Percentiles rank a stretch among this genome's conserved stretches.
Evolutionary conservation across 2,888 invertebrate species (phyloP).

Genomic region (Strigamia maritima): DNA sequence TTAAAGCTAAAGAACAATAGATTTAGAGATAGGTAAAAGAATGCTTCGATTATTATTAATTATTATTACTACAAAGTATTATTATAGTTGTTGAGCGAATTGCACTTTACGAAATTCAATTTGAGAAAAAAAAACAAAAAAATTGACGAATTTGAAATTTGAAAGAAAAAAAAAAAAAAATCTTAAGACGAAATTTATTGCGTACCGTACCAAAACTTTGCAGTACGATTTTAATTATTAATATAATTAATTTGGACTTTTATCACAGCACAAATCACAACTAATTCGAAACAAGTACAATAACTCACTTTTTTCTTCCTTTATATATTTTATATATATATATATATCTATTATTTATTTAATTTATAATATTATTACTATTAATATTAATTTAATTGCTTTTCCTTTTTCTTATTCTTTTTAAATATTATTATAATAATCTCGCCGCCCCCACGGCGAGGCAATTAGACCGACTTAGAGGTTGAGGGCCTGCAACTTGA

Average conservation of each 20-base stretch:
- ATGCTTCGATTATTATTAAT: too few relatives aligned
- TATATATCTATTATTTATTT: not conserved
- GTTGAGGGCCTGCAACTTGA: slow-evolving; percentile 36
- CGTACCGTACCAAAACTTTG: not conserved
- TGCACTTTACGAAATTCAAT: not conserved
- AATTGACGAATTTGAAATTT: not conserved
- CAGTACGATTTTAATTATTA: not conserved
- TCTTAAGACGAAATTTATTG: not conserved
- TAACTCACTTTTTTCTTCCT: not conserved
- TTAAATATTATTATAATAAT: not conserved
- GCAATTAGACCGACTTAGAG: not conserved
- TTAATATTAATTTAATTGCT: not conserved
- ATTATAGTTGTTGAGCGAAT: too few relatives aligned
- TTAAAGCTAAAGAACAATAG: not conserved
- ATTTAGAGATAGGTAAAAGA: too few relatives aligned
- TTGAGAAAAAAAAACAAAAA: not conserved
- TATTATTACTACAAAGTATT: too few relatives aligned
- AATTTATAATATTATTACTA: not conserved
- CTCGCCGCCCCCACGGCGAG: not conserved
- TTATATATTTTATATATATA: not conserved
- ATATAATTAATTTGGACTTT: not conserved
- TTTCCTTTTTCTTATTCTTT: not conserved
- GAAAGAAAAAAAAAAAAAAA: not conserved
- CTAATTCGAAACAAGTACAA: not conserved
- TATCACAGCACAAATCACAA: slow-evolving; percentile 28